Percentiles rank a stretch among this genome's conserved stretches.
These are phyloP conservation scores for Hippocampus mohnikei DNA, from an alignment of 2,113 vertebrate species.

Conservation along the genomic window DNA sequence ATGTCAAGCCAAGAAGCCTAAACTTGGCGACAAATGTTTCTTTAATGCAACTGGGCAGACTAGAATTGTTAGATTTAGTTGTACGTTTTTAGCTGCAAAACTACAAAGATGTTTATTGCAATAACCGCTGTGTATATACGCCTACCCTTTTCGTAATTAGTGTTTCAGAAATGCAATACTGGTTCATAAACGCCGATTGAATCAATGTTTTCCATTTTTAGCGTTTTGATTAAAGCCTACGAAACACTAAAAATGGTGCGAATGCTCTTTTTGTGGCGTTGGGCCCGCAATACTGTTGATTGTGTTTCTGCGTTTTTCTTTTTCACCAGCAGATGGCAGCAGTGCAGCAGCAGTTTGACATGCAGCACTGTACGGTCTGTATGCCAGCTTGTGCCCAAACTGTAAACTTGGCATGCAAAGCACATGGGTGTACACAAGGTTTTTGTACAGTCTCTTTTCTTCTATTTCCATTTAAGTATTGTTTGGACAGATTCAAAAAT, in stretches of 20 bases:
- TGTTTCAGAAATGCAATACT: background rate
- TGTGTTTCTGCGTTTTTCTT: background rate
- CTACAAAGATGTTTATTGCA: background rate
- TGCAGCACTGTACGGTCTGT: no score
- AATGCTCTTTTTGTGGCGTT: slow-evolving; percentile 13
- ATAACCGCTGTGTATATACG: background rate
- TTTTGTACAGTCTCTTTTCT: no score
- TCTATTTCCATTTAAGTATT: no score
- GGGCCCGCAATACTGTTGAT: background rate
- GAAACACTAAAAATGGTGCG: slow-evolving; percentile 22
- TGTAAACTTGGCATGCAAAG: no score
- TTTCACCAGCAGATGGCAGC: background rate
- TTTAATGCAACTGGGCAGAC: slow-evolving; percentile 23
- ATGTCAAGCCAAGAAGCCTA: slow-evolving; percentile 39
- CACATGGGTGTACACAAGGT: no score
- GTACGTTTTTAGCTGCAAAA: background rate
- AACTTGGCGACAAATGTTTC: slow-evolving; percentile 38
- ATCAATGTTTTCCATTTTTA: slow-evolving; percentile 3
- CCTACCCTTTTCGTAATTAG: background rate
- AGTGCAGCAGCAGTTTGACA: background rate
- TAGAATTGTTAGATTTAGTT: background rate
- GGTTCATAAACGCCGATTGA: slow-evolving; percentile 10
- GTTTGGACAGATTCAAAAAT: background rate
- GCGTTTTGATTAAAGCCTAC: slow-evolving; percentile 17
- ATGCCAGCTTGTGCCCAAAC: no score